Base-by-base conservation (phyloP, 2,888 invertebrate genomes). In the Macrophya alboannulata region DNA sequence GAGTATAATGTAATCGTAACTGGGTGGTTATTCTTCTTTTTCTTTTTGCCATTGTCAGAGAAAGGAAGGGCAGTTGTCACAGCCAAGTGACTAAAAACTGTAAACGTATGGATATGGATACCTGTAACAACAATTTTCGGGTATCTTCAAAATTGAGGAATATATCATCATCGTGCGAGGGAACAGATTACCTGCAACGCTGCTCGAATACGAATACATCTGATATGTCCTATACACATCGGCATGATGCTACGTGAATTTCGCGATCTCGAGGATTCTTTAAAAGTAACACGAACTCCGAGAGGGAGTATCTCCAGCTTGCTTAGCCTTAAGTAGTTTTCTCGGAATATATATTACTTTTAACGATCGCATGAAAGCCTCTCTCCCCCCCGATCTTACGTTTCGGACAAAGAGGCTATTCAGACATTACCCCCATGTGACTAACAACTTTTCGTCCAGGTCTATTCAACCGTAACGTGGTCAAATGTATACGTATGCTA, bases 321-420 rank as follows among this genome's bases (percentile, higher is more conserved):
- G 72, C 72, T 74, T 45, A 74, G 43, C 45, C 21, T 21, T 6
- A n/a, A 77, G 48, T 77, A 55, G 17, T 77, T 51, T 77, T 77
- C 77, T 77, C 17, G 77, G 55, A 77, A 77, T 77, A 77, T 77
- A 55, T 55, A 74, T 77, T 77, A 51, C 37, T 25, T 77, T 55
- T 55, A 77, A 77, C 77, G 51, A 55, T 15, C 77, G 51, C 51
- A 55, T 37, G 77, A 77, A 31, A 55, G 55, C 55, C n/a, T 8
- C 43, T 37, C 10, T 55, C 77, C 17, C 77, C 43, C 48, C 51
- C 37, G 8, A 55, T 51, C 51, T n/a, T 77, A 31, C 21, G 37
- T 12, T 55, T 55, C 37, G 77, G 55, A 77, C 77, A 77, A 77
- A 77, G 55, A 55, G 55, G 55, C 55, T 55, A 55, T 77, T 77